phyloP scores from a whole-genome alignment of 2,888 invertebrate genomes.

The Miltochrista miniata region DNA sequence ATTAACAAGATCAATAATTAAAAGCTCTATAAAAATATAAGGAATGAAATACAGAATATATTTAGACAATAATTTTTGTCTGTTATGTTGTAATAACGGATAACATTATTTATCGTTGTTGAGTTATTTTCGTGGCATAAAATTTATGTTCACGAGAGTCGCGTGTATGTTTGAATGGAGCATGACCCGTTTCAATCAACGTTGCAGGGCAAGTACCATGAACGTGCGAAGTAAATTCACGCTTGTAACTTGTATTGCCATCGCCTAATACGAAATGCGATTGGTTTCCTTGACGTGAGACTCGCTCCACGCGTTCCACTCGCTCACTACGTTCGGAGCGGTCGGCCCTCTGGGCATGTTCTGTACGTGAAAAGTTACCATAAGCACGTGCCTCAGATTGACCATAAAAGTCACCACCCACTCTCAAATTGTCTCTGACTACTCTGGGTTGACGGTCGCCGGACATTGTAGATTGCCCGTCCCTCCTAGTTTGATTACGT shows the following conservation, averaged over 20 bases:
- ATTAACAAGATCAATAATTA: conserved; percentile 39
- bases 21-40: conserved; percentile 46
- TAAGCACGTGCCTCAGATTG: conserved; percentile 88
- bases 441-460: conserved; percentile 85
- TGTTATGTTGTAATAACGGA: too few species aligned
- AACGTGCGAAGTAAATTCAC: conserved; percentile 88
- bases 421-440: conserved; percentile 86
- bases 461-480: conserved; percentile 79
- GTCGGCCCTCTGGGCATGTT: conserved; percentile 67
- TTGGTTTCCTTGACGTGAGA: conserved; percentile 86
- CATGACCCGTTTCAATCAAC: conserved; percentile 88
- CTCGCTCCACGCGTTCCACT: conserved; percentile 84
- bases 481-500: conserved; percentile 67
- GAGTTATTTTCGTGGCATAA: conserved; percentile 87
- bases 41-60: conserved; percentile 42
- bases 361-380: conserved; percentile 85
- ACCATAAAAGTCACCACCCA: conserved; percentile 89
- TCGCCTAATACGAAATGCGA: conserved; percentile 92
- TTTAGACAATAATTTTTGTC: too few species aligned
- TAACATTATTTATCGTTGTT: conserved; percentile 39
- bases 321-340: conserved; percentile 78
- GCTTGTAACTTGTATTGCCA: conserved; percentile 87
- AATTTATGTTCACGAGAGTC: conserved; percentile 94
- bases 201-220: conserved; percentile 92
- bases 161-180: conserved; percentile 92